Percentiles rank a stretch among this genome's conserved stretches.
Evolutionary conservation across 2,888 invertebrate genomes (phyloP).

Genomic region (Lacanobia wlatinum): DNA sequence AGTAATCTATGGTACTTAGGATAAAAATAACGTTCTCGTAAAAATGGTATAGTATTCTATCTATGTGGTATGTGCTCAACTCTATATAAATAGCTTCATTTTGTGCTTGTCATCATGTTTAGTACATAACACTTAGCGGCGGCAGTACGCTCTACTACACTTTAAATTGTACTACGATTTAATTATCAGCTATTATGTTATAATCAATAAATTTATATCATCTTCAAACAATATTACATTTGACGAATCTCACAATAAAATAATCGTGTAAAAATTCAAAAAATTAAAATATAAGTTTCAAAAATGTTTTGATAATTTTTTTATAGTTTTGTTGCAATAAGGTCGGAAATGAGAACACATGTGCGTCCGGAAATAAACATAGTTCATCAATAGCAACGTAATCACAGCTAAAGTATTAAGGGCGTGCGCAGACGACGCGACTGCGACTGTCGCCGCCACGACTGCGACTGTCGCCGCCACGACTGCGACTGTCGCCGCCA

Average conservation of each 20-base stretch:
- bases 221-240: conserved; percentile 59
- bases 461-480: not conserved
- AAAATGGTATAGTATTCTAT: conserved; percentile 44
- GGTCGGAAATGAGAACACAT: conserved; percentile 67
- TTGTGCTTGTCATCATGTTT: conserved; percentile 60
- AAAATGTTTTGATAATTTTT: conserved; percentile 66
- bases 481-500: not conserved
- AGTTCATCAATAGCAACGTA: conserved; percentile 58
- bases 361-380: conserved; percentile 52
- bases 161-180: conserved; percentile 76
- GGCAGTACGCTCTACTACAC: conserved; percentile 71
- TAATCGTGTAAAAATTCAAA: conserved; percentile 74
- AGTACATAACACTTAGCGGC: conserved; percentile 64
- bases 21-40: conserved; percentile 65
- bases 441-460: not conserved
- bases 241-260: conserved; percentile 60
- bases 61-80: conserved; percentile 59
- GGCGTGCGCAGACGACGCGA: conserved; percentile 29
- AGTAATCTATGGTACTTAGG: conserved; percentile 62
- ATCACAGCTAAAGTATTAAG: conserved; percentile 63
- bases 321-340: conserved; percentile 62
- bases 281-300: conserved; percentile 73
- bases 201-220: conserved; percentile 63
- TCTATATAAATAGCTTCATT: conserved; percentile 68
- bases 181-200: conserved; percentile 75